A percentile compares a stretch with the other conserved stretches of the same genome.
Conservation (phyloP, 2,113 vertebrate species). For the Camelus bactrianus region DNA sequence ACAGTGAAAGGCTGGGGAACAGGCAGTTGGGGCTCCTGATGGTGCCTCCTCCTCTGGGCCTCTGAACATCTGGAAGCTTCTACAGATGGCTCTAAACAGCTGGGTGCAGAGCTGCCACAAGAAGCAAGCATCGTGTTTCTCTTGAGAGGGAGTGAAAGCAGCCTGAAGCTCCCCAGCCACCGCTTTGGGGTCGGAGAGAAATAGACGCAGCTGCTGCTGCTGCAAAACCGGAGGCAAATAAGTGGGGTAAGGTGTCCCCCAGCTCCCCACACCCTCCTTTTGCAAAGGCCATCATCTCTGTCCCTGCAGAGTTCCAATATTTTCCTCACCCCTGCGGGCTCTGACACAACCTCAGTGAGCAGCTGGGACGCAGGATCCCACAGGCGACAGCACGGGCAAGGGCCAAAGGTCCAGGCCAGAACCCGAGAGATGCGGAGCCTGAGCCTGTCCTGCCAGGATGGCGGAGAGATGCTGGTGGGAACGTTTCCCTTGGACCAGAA, state of each 20-base stretch:
- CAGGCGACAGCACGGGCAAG: background rate
- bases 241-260: background rate
- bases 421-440: background rate
- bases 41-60: background rate
- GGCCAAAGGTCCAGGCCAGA: background rate
- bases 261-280: background rate
- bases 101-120: background rate
- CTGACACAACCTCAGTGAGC: background rate
- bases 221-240: background rate
- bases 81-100: background rate
- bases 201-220: background rate
- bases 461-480: background rate
- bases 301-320: background rate
- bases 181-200: background rate
- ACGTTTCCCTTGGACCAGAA: background rate
- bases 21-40: background rate
- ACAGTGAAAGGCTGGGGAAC: background rate
- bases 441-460: background rate
- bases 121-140: background rate
- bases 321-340: background rate
- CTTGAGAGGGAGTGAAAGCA: background rate
- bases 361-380: conserved; percentile 3
- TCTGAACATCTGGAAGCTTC: conserved; percentile 9
- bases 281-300: background rate
- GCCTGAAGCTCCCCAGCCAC: background rate